Evolutionary conservation across 2,888 invertebrate genomes (phyloP), one percentile per base, ranked within the genome.

Genomic region (Prosopocoilus inquinatus): DNA sequence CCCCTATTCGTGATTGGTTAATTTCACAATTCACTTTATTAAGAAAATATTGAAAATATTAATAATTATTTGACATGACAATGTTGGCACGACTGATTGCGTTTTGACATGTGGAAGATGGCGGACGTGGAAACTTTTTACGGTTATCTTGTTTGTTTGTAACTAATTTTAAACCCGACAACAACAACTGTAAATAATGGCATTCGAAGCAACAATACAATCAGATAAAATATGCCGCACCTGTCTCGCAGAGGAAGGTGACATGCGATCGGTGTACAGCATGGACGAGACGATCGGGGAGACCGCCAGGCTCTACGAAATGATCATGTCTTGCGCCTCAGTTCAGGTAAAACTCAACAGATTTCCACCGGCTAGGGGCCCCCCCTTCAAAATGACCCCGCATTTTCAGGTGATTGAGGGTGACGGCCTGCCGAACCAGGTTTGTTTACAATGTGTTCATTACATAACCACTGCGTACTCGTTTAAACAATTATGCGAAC

Each of bases 161-260:
- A 28, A 28, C 20, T 28, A 28, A 28, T 28, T 28, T 28, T 28
- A 28, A 28, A 28, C 20, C 20, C 5, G 20, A 28, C 20, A 3
- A 28, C 20, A 3, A 7, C 5, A 7, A 7, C 20, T 28, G 39
- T 38, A 16, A 28, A 57, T 47, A 55, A 65, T 66, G 63, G 59
- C 62, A 55, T 63, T 64, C 59, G 64, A 64, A 49, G 60, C 57
- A 20, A 28, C 45, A 11, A 28, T 71, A 38, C 68, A 74, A 60
- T 68, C 70, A 38, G 68, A 72, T 33, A 77, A 75, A 70, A 73
- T 77, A 50, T 77, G 77, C 60, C 66, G 77, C 55, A 76, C 77
- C 7, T 77, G 77, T 64, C 64, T 77, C 56, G 65, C 71, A 16
- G 74, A 74, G 65, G 70, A 69, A 46, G 64, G 60, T 56, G 67